Evolutionary conservation across 1,140 invertebrate genomes (phyloP).

Genomic region (Formica exsecta): DNA sequence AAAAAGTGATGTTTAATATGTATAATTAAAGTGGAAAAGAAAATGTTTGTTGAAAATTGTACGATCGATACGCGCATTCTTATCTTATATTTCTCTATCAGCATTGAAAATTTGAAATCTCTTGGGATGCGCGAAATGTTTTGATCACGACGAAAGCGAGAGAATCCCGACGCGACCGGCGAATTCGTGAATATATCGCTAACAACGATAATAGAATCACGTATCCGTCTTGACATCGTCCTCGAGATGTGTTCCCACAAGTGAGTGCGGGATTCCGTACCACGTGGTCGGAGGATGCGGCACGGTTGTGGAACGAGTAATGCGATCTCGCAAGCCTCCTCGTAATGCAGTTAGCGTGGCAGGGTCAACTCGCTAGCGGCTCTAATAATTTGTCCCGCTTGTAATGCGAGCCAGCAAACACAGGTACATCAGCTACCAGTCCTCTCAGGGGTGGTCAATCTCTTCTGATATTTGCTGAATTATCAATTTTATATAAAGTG

Average conservation of each 20-base stretch:
- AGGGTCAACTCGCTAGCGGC: conserved; percentile 42
- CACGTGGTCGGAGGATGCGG: conserved; percentile 28
- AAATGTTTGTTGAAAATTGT: background rate
- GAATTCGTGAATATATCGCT: conserved; percentile 51
- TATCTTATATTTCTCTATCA: background rate
- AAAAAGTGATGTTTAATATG: too few species aligned
- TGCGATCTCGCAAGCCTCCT: conserved; percentile 54
- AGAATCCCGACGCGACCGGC: conserved; percentile 35
- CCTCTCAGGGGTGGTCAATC: conserved; percentile 27
- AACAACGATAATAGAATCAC: conserved; percentile 71
- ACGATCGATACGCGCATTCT: background rate
- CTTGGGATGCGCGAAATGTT: background rate
- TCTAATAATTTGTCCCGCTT: conserved; percentile 65
- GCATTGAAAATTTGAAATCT: background rate
- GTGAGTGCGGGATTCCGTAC: background rate
- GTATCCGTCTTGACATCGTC: conserved; percentile 56
- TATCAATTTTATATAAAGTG: background rate
- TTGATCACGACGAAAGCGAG: conserved; percentile 22
- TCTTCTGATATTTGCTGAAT: background rate
- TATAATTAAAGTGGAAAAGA: background rate
- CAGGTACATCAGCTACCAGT: conserved; percentile 43
- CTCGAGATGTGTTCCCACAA: background rate
- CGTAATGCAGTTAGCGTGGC: conserved; percentile 66
- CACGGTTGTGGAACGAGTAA: conserved; percentile 52
- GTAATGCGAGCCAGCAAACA: conserved; percentile 57